These are phyloP conservation scores for Natator depressus DNA, from an alignment of 2,113 vertebrate genomes.

Conservation along the genomic window DNA sequence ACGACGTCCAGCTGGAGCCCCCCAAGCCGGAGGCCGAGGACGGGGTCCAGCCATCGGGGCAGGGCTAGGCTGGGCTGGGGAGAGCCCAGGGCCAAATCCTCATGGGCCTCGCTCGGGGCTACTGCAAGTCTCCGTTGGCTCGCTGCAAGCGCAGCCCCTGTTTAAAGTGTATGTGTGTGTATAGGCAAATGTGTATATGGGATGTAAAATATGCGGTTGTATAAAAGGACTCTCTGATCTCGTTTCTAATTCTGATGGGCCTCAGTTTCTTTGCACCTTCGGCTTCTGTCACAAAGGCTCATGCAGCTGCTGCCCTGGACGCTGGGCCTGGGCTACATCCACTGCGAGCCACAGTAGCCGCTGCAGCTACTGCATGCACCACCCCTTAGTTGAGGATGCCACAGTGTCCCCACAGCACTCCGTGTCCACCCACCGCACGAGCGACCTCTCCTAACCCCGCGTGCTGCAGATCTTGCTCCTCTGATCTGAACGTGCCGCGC, in stretches of 20 bases:
- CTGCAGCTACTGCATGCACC: no score
- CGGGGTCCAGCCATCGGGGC: fast-evolving
- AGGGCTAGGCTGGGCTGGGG: neutral
- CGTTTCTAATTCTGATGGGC: neutral
- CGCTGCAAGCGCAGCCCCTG: neutral
- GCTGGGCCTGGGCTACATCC: no score
- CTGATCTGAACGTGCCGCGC: neutral
- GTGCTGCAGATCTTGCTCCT: no score
- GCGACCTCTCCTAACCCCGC: no score
- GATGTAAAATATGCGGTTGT: slow-evolving; percentile 59
- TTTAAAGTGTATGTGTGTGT: slow-evolving; percentile 8
- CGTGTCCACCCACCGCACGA: neutral
- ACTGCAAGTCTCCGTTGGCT: fast-evolving
- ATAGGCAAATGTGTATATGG: slow-evolving; percentile 57
- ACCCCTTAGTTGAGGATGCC: no score
- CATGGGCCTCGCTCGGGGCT: no score
- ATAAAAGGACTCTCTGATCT: slow-evolving; percentile 47
- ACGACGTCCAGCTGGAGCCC: slow-evolving; percentile 79
- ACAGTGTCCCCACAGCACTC: no score
- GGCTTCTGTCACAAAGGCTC: no score
- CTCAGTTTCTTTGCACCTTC: neutral
- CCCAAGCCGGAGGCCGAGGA: neutral
- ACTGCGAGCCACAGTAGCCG: no score
- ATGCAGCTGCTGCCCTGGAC: no score
- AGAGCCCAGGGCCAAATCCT: neutral